Evolutionary conservation across 2,888 invertebrate species (phyloP), one percentile per base, ranked within the genome.

Genomic region (Strigamia crassipes): DNA sequence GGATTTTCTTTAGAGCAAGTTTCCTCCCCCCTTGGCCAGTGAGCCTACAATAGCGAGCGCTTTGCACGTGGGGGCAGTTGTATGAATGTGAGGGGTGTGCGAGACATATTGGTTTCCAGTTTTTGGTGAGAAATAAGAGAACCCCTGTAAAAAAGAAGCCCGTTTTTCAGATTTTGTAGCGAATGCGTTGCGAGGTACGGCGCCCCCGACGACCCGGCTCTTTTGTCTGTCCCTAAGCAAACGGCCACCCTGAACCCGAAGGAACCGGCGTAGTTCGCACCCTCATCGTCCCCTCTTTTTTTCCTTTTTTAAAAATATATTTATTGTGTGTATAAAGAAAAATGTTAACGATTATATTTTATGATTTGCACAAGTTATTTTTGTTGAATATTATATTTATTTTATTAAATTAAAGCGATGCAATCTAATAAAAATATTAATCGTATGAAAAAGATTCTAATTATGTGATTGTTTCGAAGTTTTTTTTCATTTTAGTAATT

Each of bases 1-100:
- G 56, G 56, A 56, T 56, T 56, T 56, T 56, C 56, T 56, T 56
- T 56, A 18, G 56, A 56, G 56, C 56, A 56, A 56, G 56, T 56
- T 56, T 56, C 56, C 56, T 56, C 56, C 56, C 56, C 56, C 56
- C 56, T 56, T 56, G 56, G 56, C 56, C 56, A 56, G 56, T 56
- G 56, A n/a, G 56, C 21, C 56, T 56, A 56, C 56, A 56, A 56
- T 56, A 56, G 56, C 18, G 56, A 56, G 56, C 56, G 56, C 56
- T 56, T 56, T 56, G 56, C 56, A 56, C 56, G 56, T 56, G 56
- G 56, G 56, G 56, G 18, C 56, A 56, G 56, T 56, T 56, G 56
- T 56, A 56, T 56, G 56, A 56, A 56, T 56, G 56, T 56, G 56
- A 56, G 56, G 56, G 56, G 56, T 56, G 56, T 18, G 18, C 56